Conservation (phyloP, 1,140 invertebrate species). For the Argopecten irradians region DNA sequence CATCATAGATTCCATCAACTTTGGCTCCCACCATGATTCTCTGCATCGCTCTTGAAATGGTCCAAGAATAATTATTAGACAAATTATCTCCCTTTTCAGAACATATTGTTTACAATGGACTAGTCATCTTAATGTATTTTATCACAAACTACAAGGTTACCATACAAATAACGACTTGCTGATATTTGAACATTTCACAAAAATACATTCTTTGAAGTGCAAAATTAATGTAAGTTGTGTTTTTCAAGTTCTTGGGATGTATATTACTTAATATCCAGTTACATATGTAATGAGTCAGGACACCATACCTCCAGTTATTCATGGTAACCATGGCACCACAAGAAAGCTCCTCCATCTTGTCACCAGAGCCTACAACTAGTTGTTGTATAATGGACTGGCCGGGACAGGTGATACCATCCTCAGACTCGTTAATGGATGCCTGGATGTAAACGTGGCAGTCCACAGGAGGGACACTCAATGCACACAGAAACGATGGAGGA, state of each 20-base stretch:
- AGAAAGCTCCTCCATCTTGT: not conserved
- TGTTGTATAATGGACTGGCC: not conserved
- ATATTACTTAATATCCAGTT: too few species aligned
- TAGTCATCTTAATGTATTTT: too few species aligned
- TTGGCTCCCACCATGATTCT: slow-evolving; percentile 50
- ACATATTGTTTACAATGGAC: too few species aligned
- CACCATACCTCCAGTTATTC: not conserved
- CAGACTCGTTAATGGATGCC: not conserved
- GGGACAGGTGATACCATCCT: not conserved
- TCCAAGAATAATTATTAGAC: too few species aligned
- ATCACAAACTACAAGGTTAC: too few species aligned
- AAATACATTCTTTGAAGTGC: too few species aligned
- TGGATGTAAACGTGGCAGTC: slow-evolving; percentile 46
- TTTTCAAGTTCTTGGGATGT: too few species aligned
- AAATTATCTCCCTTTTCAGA: too few species aligned
- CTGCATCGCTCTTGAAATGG: not conserved
- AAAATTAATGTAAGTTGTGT: too few species aligned
- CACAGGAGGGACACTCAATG: slow-evolving; percentile 3
- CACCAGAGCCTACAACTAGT: slow-evolving; percentile 22
- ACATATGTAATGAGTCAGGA: too few species aligned
- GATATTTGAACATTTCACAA: too few species aligned
- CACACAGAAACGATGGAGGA: slow-evolving; percentile 60
- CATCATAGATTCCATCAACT: slow-evolving; percentile 56
- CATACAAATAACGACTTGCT: too few species aligned
- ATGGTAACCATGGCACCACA: slow-evolving; percentile 40